These are phyloP conservation scores for Lepidocolaptes lacrymiger DNA, from an alignment of 2,797 vertebrate genomes.

Conservation along the genomic window DNA sequence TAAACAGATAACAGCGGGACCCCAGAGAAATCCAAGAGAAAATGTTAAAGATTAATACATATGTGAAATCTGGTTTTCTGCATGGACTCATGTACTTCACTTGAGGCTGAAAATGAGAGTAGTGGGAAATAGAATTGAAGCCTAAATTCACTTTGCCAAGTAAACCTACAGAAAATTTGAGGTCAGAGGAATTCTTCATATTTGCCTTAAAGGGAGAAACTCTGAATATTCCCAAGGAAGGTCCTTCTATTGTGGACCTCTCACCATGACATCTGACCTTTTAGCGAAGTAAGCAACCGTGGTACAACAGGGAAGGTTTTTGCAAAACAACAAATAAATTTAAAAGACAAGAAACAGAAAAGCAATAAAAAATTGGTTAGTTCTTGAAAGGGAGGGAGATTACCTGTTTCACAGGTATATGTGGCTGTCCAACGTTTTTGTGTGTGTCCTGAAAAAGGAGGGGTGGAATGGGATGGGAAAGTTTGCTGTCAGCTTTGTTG, in stretches of 20 bases:
- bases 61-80: not conserved
- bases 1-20: not conserved
- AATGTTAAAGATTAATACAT: not conserved
- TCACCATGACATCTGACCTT: not conserved
- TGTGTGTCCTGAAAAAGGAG: not conserved
- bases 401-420: not conserved
- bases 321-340: not conserved
- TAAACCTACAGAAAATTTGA: not conserved
- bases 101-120: not conserved
- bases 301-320: not conserved
- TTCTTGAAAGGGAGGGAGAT: not conserved
- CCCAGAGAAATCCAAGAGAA: not conserved
- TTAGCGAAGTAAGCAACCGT: not conserved
- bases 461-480: not conserved
- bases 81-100: not conserved
- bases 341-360: not conserved
- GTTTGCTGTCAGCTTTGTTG: not conserved
- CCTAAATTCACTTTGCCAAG: not conserved
- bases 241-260: not conserved
- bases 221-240: not conserved
- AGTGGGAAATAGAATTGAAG: not conserved
- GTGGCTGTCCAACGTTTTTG: not conserved
- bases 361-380: fast-evolving
- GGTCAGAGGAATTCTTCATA: not conserved
- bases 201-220: not conserved